Evolutionary conservation across 2,113 vertebrate species (phyloP).

Genomic region (Propithecus coquereli): DNA sequence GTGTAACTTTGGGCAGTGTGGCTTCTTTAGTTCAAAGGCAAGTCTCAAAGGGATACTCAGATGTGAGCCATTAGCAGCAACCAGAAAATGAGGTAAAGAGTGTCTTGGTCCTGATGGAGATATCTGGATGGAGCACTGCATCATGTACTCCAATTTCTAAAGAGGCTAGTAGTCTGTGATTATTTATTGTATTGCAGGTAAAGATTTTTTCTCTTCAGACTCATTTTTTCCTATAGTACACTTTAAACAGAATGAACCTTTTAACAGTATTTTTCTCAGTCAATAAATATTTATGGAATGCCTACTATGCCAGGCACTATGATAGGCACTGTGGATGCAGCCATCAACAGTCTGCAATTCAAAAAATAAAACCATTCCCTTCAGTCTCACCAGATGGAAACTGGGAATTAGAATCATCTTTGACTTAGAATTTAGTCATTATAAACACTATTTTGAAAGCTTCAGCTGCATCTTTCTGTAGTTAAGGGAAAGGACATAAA

Average conservation of each 20-base stretch:
- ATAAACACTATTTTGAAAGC: constrained; percentile 58
- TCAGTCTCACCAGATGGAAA: constrained; percentile 47
- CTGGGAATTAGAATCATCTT: constrained; percentile 46
- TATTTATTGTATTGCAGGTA: constrained; percentile 1
- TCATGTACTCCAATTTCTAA: background rate
- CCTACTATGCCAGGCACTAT: background rate
- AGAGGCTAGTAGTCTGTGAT: background rate
- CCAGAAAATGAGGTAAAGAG: background rate
- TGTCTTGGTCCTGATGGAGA: background rate
- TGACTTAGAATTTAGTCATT: constrained; percentile 59
- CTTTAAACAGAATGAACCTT: constrained; percentile 45
- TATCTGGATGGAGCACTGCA: background rate
- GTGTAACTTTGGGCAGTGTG: background rate
- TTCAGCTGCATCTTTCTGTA: constrained; percentile 53
- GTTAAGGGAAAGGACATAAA: constrained; percentile 45
- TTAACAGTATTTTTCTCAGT: constrained; percentile 47
- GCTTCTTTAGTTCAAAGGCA: background rate
- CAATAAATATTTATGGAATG: constrained; percentile 63
- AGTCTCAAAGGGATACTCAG: background rate
- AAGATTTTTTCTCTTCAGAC: constrained; percentile 6
- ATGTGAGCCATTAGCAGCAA: background rate
- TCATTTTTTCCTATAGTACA: background rate
- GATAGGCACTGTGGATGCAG: constrained; percentile 14
- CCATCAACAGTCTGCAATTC: constrained; percentile 37
- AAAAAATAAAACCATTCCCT: constrained; percentile 43